A percentile compares a stretch with the other conserved stretches of the same genome.
Evolutionary conservation across 2,797 vertebrate genomes (phyloP).

Genomic region (Tenualosa ilisha): DNA sequence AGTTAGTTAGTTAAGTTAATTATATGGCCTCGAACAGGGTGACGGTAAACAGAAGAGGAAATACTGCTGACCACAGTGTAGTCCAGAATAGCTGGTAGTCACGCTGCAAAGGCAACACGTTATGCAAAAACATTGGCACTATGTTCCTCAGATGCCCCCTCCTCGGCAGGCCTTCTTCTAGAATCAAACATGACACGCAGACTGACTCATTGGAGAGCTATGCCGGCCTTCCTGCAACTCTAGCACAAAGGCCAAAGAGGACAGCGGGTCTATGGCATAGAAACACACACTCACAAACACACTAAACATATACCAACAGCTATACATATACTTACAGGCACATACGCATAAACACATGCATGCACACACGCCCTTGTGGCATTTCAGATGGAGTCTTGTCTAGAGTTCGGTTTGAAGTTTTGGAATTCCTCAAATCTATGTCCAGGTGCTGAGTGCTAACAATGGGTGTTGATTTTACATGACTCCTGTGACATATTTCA

Average conservation of each 20-base stretch:
- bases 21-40: neutral
- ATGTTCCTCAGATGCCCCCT: neutral
- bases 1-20: neutral
- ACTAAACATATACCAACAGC: neutral
- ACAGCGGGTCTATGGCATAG: neutral
- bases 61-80: too few species aligned
- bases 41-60: neutral
- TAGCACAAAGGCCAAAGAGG: neutral
- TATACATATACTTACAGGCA: neutral
- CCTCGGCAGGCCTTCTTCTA: neutral
- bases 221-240: neutral
- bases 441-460: neutral
- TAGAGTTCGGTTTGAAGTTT: neutral
- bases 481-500: constrained; percentile 6
- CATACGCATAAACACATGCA: neutral
- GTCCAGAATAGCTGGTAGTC: neutral
- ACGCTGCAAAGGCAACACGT: neutral
- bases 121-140: neutral
- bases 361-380: neutral
- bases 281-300: neutral
- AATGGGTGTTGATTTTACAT: constrained; percentile 16
- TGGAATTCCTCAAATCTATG: neutral
- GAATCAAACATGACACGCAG: neutral
- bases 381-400: constrained; percentile 3
- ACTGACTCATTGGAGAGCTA: neutral